Base-by-base conservation (phyloP, 2,113 vertebrate species). In the Parotia lawesii region DNA sequence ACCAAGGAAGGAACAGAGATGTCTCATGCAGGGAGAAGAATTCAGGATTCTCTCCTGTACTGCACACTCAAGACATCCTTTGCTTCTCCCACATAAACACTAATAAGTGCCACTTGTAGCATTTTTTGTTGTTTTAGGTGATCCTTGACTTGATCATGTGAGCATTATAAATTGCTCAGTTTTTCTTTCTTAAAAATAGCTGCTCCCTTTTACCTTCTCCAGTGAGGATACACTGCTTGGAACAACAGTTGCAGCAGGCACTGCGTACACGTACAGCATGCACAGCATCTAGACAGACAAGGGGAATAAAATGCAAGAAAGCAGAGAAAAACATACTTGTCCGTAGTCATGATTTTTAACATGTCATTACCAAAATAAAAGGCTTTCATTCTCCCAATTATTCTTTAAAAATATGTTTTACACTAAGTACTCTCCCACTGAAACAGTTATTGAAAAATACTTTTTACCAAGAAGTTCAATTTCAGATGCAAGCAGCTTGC, bases 401-500 rank as follows among this genome's bases (percentile, higher is more conserved):
- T 14, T 91, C 79, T 82, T 91, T 57, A 18, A 82, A 94, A 85
- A 90, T 25, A 60, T 3, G 0, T 72, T 80, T 88, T 84, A 71
- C 40, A 74, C 66, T 60, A 80, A 83, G 62, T 62, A 57, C 5
- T 82, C 42, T 91, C 64, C 81, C 87, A 87, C 78, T 93, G 51
- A 70, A 96, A 48, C 13, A 33, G 35, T 85, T 69, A 61, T 2
- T 93, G 92, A 91, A 96, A 85, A 91, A 78, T 62, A 60, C 53
- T 65, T 92, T 56, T 67, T 66, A 60, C n/a, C 58, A 31, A 79
- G 54, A 25, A 69, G 66, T 74, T 83, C 33, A 27, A 45, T 85
- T 65, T 75, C 81, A 76, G 65, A 89, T 66, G 85, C 88, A 62
- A 90, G 75, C 90, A 85, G 85, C 88, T 82, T 75, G 45, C 60